Percentiles rank a stretch among this genome's conserved stretches.
These are phyloP conservation scores for Hesperophylax magnus DNA, from an alignment of 1,140 invertebrate genomes.

Conservation along the genomic window DNA sequence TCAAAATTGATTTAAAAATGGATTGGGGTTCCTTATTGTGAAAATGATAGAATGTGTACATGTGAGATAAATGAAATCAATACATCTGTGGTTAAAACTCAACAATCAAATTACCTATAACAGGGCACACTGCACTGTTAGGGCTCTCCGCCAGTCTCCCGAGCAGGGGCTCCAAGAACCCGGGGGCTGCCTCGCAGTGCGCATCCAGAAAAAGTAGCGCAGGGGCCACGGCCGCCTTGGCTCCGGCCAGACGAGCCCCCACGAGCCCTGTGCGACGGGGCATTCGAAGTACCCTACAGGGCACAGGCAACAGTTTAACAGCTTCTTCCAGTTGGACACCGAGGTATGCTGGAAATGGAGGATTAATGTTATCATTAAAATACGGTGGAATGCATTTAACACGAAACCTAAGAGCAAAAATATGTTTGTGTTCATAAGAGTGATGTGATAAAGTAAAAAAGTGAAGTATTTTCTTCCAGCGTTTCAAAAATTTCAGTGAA, in stretches of 20 bases:
- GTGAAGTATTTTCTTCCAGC: too few relatives aligned
- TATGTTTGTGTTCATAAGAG: too few relatives aligned
- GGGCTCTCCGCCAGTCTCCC: conserved; percentile 81
- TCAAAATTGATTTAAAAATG: too few relatives aligned
- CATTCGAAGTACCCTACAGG: conserved; percentile 79
- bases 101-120: conserved; percentile 76
- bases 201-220: conserved; percentile 91
- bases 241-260: conserved; percentile 88
- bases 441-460: too few relatives aligned
- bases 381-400: too few relatives aligned
- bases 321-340: conserved; percentile 84
- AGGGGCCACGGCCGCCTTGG: conserved; percentile 81
- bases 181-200: conserved; percentile 91
- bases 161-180: conserved; percentile 92
- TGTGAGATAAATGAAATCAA: too few relatives aligned
- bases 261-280: conserved; percentile 85
- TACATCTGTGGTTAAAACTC: too few relatives aligned
- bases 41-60: too few relatives aligned
- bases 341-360: conserved; percentile 77
- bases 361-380: too few relatives aligned
- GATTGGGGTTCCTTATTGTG: too few relatives aligned
- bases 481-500: too few relatives aligned
- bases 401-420: too few relatives aligned
- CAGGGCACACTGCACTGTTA: conserved; percentile 89
- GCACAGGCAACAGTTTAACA: conserved; percentile 77